Conservation (phyloP, 2,113 vertebrate genomes). For the Panthera tigris region DNA sequence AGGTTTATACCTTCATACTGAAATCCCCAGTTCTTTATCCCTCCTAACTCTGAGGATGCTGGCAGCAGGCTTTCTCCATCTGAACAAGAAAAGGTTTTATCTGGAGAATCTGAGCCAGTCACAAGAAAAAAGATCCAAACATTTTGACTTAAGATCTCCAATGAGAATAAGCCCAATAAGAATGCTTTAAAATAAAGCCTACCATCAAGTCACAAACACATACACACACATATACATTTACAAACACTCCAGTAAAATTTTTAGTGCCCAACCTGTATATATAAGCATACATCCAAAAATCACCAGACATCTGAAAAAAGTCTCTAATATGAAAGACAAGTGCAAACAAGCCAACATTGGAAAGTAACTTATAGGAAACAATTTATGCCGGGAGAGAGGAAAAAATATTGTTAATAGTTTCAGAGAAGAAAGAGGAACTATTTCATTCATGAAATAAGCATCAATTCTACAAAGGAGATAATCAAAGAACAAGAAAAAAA, state of each 20-base stretch:
- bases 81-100: background rate
- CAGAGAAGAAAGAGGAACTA: background rate
- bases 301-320: background rate
- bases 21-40: background rate
- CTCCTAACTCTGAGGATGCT: background rate
- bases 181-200: background rate
- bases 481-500: background rate
- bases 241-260: background rate
- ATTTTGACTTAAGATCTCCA: background rate
- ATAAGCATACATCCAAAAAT: background rate
- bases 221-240: background rate
- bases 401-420: background rate
- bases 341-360: background rate
- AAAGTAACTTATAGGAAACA: background rate
- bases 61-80: background rate
- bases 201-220: background rate
- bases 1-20: background rate
- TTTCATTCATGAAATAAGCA: background rate
- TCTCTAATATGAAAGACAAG: background rate
- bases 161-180: background rate
- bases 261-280: background rate
- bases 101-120: background rate
- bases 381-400: background rate
- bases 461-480: background rate
- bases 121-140: background rate